Percentiles rank a stretch among this genome's conserved stretches.
These are phyloP conservation scores for Digitonthophagus gazella DNA, from an alignment of 2,888 invertebrate genomes.

Conservation along the genomic window DNA sequence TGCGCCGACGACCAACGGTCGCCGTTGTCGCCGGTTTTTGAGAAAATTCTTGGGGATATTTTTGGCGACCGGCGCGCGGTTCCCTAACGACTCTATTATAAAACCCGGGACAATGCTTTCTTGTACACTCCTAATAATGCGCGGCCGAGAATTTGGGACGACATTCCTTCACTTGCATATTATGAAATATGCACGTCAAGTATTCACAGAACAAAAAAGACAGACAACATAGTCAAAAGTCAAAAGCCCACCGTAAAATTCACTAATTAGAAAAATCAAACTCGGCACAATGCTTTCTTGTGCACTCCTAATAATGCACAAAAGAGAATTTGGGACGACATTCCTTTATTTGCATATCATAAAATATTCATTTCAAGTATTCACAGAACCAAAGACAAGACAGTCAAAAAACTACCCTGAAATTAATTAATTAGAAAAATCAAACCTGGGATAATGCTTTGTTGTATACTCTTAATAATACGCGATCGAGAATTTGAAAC, in stretches of 20 bases:
- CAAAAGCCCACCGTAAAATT: too few species aligned
- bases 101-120: neutral
- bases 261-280: too few species aligned
- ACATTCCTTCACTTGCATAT: neutral
- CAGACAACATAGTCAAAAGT: too few species aligned
- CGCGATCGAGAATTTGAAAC: neutral
- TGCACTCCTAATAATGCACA: neutral
- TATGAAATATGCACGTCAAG: too few species aligned
- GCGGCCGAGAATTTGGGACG: neutral
- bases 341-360: neutral
- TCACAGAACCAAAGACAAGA: too few species aligned
- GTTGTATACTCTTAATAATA: neutral
- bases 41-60: neutral
- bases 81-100: neutral
- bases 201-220: too few species aligned
- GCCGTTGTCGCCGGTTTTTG: neutral
- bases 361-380: too few species aligned
- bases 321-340: neutral
- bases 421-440: too few species aligned
- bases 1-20: neutral
- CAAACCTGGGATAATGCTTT: neutral
- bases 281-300: neutral
- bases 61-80: neutral
- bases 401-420: too few species aligned
- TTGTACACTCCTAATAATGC: neutral